Base-by-base conservation (phyloP, 2,888 invertebrate species). In the Spodoptera littoralis region DNA sequence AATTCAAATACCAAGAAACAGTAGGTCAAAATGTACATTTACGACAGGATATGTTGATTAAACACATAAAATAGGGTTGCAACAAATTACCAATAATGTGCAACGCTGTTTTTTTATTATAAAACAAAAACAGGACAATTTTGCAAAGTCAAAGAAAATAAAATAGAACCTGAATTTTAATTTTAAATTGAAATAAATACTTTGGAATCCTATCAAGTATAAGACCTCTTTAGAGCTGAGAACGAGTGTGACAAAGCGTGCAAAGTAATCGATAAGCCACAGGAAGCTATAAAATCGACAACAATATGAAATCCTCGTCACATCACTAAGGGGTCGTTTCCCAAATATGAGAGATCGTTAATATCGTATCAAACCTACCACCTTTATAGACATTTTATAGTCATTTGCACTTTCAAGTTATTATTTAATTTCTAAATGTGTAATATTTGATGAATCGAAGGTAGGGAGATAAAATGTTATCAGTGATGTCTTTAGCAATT, bases 261-360 rank as follows among this genome's bases (percentile, higher is more conserved):
- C 4, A 45, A 2, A 30, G 3, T 63, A 36, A 36, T 30, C 8
- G 1, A 54, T 30, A 54, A 62, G 45, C 42, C n/a, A 46, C n/a
- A 3, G 12, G 5, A 46, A n/a, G 18, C 27, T 22, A 45, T 27
- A 43, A 48, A 30, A 54, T 41, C 22, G 43, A 63, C 22, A 50
- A 22, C 6, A 44, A 50, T 36, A 43, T 43, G 1, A 45, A 49
- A 44, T 22, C 6, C 24, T 45, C 36, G 18, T 44, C 62, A 13
- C 42, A 43, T 52, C 47, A 13, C 22, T 30, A 36, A 3, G 9
- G 24, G 46, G 48, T 51, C 24, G 58, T 70, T 63, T 48, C 58
- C 2, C 13, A 70, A 64, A 70, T 70, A 64, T 52, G 42, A 8
- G 9, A 48, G 44, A 42, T 69, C 64, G 48, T 70, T 69, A 55